phyloP scores from a whole-genome alignment of 2,113 vertebrate genomes.

The Ammodramus savannarum region DNA sequence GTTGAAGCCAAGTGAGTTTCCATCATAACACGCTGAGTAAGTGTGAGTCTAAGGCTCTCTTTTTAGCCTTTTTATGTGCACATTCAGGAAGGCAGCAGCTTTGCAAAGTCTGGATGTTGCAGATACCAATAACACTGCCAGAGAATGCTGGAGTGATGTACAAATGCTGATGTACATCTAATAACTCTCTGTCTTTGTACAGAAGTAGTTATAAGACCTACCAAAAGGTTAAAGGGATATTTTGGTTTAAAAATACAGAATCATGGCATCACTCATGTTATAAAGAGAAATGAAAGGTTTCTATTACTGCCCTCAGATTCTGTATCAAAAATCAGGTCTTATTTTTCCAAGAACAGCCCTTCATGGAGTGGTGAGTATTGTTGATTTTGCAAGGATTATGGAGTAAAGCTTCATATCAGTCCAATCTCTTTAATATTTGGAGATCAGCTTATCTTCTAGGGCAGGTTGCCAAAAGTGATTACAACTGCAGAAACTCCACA shows the following conservation, averaged over 20 bases:
- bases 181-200: not conserved
- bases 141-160: not conserved
- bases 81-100: not conserved
- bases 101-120: constrained; percentile 7
- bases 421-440: constrained; percentile 19
- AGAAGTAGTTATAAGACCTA: not conserved
- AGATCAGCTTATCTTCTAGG: constrained; percentile 28
- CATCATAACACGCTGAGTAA: not conserved
- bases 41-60: not conserved
- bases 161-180: not conserved
- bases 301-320: not conserved
- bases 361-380: not conserved
- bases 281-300: not conserved
- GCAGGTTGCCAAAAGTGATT: not conserved
- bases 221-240: not conserved
- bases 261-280: not conserved
- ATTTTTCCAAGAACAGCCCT: constrained; percentile 7
- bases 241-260: not conserved
- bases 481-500: constrained; percentile 1
- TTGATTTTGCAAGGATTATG: constrained; percentile 18
- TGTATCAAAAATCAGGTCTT: not conserved
- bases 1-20: not conserved
- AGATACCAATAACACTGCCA: not conserved
- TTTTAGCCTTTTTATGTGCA: not conserved
- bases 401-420: constrained; percentile 4